phyloP scores from a whole-genome alignment of 1,140 invertebrate genomes.

The Drosophila elegans region DNA sequence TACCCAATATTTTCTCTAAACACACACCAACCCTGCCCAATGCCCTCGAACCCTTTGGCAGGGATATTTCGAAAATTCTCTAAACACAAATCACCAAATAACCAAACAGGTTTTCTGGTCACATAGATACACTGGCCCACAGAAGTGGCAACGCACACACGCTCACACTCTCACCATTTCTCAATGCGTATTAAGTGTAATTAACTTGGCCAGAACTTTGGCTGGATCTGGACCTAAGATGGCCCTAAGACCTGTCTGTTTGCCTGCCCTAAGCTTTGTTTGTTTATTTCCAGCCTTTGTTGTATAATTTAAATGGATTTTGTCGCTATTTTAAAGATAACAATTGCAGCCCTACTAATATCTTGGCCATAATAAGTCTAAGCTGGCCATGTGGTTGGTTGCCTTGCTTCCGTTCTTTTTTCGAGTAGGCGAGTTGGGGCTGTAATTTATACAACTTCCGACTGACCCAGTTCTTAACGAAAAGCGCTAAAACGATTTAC shows the following conservation, averaged over 20 bases:
- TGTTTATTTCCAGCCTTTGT: constrained; percentile 57
- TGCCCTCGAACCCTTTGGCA: constrained; percentile 13
- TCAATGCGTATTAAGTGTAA: constrained; percentile 76
- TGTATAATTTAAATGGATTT: constrained; percentile 78
- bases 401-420: constrained; percentile 34
- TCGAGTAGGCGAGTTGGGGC: constrained; percentile 17
- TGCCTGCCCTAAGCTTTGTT: constrained; percentile 42
- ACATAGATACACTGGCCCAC: constrained; percentile 19
- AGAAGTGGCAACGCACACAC: constrained; percentile 2
- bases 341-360: constrained; percentile 48
- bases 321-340: constrained; percentile 80
- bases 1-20: constrained; percentile 24
- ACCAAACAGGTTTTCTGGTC: constrained; percentile 68
- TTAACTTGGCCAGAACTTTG: constrained; percentile 68
- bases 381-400: constrained; percentile 33
- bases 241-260: constrained; percentile 12
- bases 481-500: constrained; percentile 60
- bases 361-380: constrained; percentile 59
- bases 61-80: constrained; percentile 23
- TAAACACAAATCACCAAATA: constrained; percentile 72
- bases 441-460: constrained; percentile 69
- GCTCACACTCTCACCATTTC: constrained; percentile 28
- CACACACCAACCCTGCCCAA: constrained; percentile 12
- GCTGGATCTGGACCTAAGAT: constrained; percentile 17
- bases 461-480: constrained; percentile 61